Conservation (phyloP, 2,113 vertebrate genomes). For the Syrrhaptes paradoxus region DNA sequence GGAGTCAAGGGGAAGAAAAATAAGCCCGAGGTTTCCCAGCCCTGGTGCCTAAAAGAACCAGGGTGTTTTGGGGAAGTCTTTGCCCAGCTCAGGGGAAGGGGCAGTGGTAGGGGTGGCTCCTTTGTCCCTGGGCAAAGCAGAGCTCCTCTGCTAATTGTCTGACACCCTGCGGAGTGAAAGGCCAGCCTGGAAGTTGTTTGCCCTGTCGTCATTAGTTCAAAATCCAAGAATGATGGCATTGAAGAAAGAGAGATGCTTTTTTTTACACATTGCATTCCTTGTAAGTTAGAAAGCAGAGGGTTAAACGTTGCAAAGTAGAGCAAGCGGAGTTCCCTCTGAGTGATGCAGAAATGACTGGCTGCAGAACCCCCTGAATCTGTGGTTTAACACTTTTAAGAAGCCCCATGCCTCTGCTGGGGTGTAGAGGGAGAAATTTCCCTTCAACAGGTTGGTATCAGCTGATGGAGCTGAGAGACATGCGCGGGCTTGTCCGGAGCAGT, state of each 20-base stretch:
- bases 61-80: neutral
- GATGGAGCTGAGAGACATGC: constrained; percentile 15
- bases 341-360: neutral
- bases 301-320: neutral
- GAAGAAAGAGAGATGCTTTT: neutral
- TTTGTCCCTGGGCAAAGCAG: neutral
- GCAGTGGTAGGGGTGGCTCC: accelerated
- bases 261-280: neutral
- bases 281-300: neutral
- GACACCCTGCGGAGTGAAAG: neutral
- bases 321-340: neutral
- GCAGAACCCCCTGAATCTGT: neutral
- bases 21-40: neutral
- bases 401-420: neutral
- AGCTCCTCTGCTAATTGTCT: neutral
- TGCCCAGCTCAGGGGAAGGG: neutral
- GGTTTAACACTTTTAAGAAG: neutral
- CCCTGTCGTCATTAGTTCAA: neutral
- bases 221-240: neutral
- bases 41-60: neutral
- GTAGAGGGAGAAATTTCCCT: neutral
- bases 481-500: constrained; percentile 25
- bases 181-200: neutral
- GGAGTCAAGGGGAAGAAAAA: neutral
- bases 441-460: neutral